phyloP scores from a whole-genome alignment of 2,797 vertebrate genomes.

The Arremon aurantiirostris region DNA sequence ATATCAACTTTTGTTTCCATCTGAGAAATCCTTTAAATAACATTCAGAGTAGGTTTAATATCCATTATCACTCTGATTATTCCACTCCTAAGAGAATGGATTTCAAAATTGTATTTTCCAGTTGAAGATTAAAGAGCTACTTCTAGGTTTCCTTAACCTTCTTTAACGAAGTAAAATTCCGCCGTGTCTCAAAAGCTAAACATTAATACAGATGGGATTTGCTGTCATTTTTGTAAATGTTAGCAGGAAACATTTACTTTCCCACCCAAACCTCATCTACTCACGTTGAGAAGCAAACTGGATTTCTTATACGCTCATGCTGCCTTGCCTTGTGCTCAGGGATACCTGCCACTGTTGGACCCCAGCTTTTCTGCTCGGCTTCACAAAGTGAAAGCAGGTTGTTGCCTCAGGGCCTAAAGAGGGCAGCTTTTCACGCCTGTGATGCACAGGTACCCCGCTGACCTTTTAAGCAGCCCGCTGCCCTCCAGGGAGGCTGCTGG shows the following conservation, averaged over 20 bases:
- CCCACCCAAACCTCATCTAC: constrained; percentile 55
- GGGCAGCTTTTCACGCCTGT: background rate
- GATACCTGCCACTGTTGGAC: background rate
- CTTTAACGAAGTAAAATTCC: constrained; percentile 71
- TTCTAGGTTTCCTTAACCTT: constrained; percentile 61
- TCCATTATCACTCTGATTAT: constrained; percentile 68
- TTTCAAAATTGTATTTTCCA: constrained; percentile 74
- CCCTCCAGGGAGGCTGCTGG: background rate
- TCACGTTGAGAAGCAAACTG: constrained; percentile 12
- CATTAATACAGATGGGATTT: constrained; percentile 71
- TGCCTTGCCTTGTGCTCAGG: background rate
- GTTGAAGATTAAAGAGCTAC: constrained; percentile 72
- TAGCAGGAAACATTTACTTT: constrained; percentile 65
- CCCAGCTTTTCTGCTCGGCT: constrained; percentile 1
- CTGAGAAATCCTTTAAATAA: constrained; percentile 64
- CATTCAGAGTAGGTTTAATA: constrained; percentile 65
- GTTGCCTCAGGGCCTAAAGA: background rate
- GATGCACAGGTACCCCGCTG: background rate
- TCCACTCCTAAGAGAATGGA: constrained; percentile 67
- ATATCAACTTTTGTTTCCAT: constrained; percentile 48
- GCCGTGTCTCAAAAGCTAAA: constrained; percentile 61
- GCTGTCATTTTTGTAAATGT: constrained; percentile 55
- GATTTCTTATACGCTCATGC: background rate
- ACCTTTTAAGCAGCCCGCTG: background rate
- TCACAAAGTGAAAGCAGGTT: constrained; percentile 23